Conservation (phyloP, 2,797 vertebrate species). For the Fringilla coelebs region DNA sequence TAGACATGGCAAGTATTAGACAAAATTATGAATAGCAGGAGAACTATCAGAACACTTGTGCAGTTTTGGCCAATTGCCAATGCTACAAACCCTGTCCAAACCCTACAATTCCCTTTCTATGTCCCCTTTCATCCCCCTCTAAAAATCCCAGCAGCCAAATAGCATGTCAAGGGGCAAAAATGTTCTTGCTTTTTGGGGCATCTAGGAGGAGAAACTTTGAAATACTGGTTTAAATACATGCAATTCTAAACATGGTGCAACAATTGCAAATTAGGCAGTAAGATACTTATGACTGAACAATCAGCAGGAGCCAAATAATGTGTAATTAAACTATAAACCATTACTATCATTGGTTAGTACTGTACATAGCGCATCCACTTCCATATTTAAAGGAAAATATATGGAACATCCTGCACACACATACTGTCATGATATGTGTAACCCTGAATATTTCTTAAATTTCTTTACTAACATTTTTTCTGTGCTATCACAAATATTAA, state of each 20-base stretch:
- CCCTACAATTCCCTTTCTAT: neutral
- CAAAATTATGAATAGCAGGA: neutral
- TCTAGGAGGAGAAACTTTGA: neutral
- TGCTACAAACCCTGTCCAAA: neutral
- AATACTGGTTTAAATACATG: constrained; percentile 8
- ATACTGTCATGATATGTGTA: neutral
- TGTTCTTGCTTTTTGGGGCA: constrained; percentile 9
- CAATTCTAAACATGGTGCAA: neutral
- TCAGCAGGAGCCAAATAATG: constrained; percentile 9
- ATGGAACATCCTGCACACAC: neutral
- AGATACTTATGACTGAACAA: constrained; percentile 11
- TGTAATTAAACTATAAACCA: constrained; percentile 5
- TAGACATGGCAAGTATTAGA: neutral
- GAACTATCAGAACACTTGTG: neutral
- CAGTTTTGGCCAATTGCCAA: neutral
- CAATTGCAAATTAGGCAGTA: constrained; percentile 36
- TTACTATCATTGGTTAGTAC: neutral
- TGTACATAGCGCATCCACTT: neutral
- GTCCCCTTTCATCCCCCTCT: neutral
- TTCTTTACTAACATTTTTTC: neutral
- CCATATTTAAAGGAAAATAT: neutral
- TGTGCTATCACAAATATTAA: neutral
- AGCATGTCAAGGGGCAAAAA: constrained; percentile 6
- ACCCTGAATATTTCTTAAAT: neutral
- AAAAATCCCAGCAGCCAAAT: constrained; percentile 5